These are phyloP conservation scores for Ptychadena robeensis DNA, from an alignment of 2,797 vertebrate genomes.

Conservation along the genomic window DNA sequence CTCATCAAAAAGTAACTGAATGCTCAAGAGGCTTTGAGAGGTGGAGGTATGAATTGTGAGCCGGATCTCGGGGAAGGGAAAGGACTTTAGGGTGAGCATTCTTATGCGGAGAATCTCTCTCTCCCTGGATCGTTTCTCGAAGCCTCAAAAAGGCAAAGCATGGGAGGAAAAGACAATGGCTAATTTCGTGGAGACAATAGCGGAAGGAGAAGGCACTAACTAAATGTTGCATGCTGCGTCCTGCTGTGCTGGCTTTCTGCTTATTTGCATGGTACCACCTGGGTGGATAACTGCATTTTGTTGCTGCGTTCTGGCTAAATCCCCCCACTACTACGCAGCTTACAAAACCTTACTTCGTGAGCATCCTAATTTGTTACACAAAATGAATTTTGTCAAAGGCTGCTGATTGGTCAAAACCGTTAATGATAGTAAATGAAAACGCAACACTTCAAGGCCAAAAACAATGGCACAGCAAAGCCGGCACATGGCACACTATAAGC, in stretches of 20 bases:
- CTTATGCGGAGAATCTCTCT: conserved; percentile 43
- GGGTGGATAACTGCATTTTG: conserved; percentile 76
- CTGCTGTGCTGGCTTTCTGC: conserved; percentile 74
- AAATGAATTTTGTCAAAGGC: conserved; percentile 3
- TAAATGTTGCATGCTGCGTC: conserved; percentile 72
- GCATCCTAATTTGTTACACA: neutral
- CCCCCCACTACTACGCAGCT: conserved; percentile 19
- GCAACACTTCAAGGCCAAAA: neutral
- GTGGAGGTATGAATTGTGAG: conserved; percentile 72
- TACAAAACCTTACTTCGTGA: neutral
- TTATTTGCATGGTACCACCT: conserved; percentile 68
- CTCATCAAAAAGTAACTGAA: conserved; percentile 88
- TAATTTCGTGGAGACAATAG: conserved; percentile 72
- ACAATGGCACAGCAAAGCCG: no score
- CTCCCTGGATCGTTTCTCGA: conserved; percentile 71
- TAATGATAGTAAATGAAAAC: neutral
- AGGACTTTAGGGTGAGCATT: conserved; percentile 68
- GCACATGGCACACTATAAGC: no score
- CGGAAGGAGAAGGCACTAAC: conserved; percentile 74
- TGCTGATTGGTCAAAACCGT: neutral
- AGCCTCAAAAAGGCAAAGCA: conserved; percentile 79
- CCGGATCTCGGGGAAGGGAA: conserved; percentile 75
- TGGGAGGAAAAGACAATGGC: conserved; percentile 65
- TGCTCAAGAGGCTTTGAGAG: conserved; percentile 80
- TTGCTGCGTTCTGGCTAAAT: conserved; percentile 72